Evolutionary conservation across 2,888 invertebrate genomes (phyloP).

Genomic region (Hedychridium roseum): DNA sequence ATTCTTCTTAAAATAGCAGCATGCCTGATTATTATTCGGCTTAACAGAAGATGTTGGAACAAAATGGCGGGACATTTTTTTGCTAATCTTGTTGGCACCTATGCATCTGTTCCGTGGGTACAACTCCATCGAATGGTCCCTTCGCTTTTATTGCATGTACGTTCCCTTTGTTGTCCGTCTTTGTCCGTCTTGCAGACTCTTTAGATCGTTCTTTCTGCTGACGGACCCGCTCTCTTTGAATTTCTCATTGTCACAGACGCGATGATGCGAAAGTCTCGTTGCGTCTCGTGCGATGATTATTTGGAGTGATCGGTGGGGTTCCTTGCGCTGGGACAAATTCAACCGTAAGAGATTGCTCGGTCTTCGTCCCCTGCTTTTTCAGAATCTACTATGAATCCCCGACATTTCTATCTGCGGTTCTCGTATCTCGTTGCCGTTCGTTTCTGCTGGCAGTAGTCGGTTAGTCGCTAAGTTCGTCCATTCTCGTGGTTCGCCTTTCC

Average conservation of each 20-base stretch:
- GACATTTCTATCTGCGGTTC: conserved; percentile 31
- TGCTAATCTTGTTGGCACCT: not conserved
- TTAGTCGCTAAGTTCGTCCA: conserved; percentile 30
- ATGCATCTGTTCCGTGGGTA: not conserved
- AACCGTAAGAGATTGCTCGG: conserved; percentile 56
- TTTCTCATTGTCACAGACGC: conserved; percentile 40
- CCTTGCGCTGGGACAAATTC: conserved; percentile 44
- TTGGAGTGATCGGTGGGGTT: conserved; percentile 55
- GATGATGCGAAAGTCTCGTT: conserved; percentile 40
- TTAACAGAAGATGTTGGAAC: not conserved
- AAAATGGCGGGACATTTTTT: not conserved
- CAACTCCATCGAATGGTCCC: not conserved
- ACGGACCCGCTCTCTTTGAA: not conserved
- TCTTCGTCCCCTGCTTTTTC: conserved; percentile 5
- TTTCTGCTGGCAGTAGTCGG: conserved; percentile 20
- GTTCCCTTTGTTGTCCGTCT: not conserved
- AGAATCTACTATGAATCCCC: conserved; percentile 12
- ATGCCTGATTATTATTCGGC: not conserved
- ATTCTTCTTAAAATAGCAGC: not conserved
- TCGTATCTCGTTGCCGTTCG: conserved; percentile 12
- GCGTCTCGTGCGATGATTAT: conserved; percentile 50
- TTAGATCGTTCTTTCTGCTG: no score
- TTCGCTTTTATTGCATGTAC: not conserved
- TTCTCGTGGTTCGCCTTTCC: conserved; percentile 11
- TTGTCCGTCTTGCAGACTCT: conserved; percentile 12